phyloP scores from a whole-genome alignment of 1,140 invertebrate species.

The Drosophila baimaii region DNA sequence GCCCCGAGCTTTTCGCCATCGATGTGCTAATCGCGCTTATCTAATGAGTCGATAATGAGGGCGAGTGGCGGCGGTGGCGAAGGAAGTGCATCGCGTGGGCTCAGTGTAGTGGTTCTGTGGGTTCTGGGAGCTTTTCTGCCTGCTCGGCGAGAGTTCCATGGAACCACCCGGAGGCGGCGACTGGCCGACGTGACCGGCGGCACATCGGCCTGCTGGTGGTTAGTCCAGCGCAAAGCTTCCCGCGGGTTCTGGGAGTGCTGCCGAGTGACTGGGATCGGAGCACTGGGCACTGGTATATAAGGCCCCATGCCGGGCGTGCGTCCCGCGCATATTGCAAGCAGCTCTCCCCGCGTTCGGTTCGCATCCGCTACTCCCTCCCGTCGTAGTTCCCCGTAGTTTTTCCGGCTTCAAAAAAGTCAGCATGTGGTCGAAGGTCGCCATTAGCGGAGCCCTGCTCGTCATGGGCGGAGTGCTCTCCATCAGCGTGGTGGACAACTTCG shows the following conservation, averaged over 20 bases:
- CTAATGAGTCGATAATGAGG: conserved; percentile 72
- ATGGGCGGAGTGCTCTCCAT: conserved; percentile 56
- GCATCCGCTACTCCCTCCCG: neutral
- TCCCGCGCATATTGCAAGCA: conserved; percentile 62
- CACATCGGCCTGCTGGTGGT: conserved; percentile 38
- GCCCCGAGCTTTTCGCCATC: conserved; percentile 42
- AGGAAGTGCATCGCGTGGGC: conserved; percentile 61
- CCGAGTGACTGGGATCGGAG: neutral
- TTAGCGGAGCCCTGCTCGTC: conserved; percentile 54
- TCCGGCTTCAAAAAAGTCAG: neutral
- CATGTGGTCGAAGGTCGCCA: conserved; percentile 72
- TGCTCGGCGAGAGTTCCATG: neutral
- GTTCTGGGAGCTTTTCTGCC: conserved; percentile 44
- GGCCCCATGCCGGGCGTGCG: conserved; percentile 46
- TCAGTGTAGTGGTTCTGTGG: neutral
- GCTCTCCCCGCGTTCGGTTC: conserved; percentile 17
- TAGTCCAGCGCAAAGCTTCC: conserved; percentile 24
- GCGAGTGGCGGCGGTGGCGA: conserved; percentile 26
- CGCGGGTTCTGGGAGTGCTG: conserved; percentile 16
- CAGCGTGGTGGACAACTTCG: conserved; percentile 71
- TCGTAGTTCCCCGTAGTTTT: neutral
- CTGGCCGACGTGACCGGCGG: conserved; percentile 67
- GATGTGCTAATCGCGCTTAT: conserved; percentile 64
- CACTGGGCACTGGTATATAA: conserved; percentile 52
- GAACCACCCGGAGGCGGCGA: conserved; percentile 31